A percentile compares a stretch with the other conserved stretches of the same genome.
Conservation (phyloP, 2,113 vertebrate species). For the Microtus pennsylvanicus region DNA sequence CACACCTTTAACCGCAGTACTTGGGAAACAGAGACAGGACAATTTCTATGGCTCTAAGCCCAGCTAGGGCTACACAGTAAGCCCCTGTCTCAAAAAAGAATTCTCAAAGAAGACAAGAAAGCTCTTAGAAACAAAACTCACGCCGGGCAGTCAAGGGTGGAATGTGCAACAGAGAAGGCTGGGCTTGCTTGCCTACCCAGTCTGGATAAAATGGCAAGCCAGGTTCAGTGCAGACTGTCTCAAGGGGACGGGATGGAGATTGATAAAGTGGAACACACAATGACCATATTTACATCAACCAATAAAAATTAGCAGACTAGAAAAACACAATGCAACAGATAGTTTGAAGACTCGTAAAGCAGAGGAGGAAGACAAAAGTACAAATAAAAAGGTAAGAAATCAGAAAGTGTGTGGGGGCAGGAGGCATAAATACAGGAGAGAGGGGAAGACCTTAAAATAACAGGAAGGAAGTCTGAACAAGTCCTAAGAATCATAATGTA, state of each 20-base stretch:
- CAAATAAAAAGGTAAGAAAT: conserved; percentile 20
- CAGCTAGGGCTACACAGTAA: neutral
- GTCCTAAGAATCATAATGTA: neutral
- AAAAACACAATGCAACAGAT: conserved; percentile 31
- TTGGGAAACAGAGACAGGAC: neutral
- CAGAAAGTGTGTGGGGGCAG: too few relatives aligned
- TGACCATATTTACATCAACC: neutral
- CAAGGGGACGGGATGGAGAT: neutral
- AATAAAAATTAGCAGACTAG: neutral
- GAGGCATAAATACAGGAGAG: neutral
- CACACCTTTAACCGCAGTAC: neutral
- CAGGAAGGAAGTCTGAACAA: neutral
- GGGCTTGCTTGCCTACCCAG: neutral
- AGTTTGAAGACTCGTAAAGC: conserved; percentile 32
- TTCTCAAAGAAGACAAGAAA: too few relatives aligned
- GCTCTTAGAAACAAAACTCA: too few relatives aligned
- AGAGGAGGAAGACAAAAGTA: conserved; percentile 31
- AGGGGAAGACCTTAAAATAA: neutral
- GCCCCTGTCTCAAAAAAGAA: neutral
- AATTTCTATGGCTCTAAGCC: neutral
- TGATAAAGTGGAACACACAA: too few relatives aligned
- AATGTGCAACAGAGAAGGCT: neutral
- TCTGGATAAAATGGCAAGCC: neutral
- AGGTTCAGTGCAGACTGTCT: neutral
- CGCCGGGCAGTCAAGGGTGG: neutral